Conservation (phyloP, 2,888 invertebrate genomes). For the Caenorhabditis doughertyi region DNA sequence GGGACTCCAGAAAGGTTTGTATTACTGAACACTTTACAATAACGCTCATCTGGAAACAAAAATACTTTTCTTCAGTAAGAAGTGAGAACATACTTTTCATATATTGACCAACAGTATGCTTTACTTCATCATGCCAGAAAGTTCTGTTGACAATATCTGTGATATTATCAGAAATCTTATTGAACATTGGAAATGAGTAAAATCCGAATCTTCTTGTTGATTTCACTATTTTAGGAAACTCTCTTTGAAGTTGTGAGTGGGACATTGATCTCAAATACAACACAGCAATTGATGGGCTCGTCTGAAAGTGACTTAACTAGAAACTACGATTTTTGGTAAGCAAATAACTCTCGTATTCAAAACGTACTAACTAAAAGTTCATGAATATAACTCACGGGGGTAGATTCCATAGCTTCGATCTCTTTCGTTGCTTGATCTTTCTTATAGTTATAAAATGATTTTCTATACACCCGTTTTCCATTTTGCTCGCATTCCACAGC, state of each 20-base stretch:
- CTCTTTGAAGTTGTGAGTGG: conserved; percentile 43
- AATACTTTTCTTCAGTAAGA: neutral
- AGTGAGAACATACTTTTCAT: conserved; percentile 32
- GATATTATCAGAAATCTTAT: conserved; percentile 51
- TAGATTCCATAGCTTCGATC: conserved; percentile 44
- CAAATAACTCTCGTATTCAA: too few relatives aligned
- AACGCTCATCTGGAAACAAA: conserved; percentile 43
- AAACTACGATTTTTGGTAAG: too few relatives aligned
- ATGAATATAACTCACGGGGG: conserved; percentile 19
- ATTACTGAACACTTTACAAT: conserved; percentile 55
- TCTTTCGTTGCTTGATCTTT: conserved; percentile 19
- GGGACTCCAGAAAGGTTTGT: conserved; percentile 37
- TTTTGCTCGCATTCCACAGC: conserved; percentile 52
- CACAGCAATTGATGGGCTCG: conserved; percentile 51
- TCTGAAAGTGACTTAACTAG: conserved; percentile 50
- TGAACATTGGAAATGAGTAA: conserved; percentile 55
- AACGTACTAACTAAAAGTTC: too few relatives aligned
- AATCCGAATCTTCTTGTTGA: conserved; percentile 35
- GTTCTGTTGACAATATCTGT: conserved; percentile 45
- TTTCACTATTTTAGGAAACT: conserved; percentile 47
- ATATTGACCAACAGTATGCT: conserved; percentile 32
- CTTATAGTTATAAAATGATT: conserved; percentile 43
- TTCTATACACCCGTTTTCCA: conserved; percentile 22
- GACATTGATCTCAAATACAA: conserved; percentile 60
- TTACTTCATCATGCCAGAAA: conserved; percentile 40